These are phyloP conservation scores for Balanococcus diminutus DNA, from an alignment of 2,888 invertebrate genomes.

Conservation along the genomic window DNA sequence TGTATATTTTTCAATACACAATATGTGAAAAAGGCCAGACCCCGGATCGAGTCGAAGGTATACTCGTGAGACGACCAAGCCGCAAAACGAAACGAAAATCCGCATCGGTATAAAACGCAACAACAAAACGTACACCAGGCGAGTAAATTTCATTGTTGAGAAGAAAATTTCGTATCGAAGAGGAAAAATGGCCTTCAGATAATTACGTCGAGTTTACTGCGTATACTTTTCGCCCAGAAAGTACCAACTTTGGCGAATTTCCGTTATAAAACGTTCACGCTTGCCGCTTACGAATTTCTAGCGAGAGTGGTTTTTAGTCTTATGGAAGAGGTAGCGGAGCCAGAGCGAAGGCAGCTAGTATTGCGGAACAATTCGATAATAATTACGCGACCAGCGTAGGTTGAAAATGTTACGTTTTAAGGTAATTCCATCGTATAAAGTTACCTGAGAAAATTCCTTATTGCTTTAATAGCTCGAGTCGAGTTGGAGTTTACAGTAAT, in stretches of 20 bases:
- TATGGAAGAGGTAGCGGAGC: too few species aligned
- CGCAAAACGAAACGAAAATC: too few species aligned
- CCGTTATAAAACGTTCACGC: not conserved
- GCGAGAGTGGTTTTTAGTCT: not conserved
- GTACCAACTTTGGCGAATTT: not conserved
- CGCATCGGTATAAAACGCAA: not conserved
- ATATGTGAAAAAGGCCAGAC: not conserved
- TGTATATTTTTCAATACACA: not conserved
- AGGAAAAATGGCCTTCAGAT: not conserved
- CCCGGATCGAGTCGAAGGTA: not conserved
- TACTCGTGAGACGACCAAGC: not conserved
- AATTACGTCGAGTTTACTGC: slow-evolving; percentile 22
- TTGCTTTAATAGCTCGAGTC: not conserved
- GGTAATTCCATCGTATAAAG: not conserved
- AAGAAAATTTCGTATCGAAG: not conserved
- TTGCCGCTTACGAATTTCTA: slow-evolving; percentile 6
- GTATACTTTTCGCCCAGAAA: not conserved
- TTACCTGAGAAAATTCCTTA: not conserved
- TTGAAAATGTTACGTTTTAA: not conserved
- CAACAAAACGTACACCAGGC: not conserved
- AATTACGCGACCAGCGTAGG: slow-evolving; percentile 17
- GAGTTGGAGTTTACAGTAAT: not conserved
- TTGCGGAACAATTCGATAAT: slow-evolving; percentile 4
- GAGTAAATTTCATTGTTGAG: not conserved
- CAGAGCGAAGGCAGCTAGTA: not conserved